phyloP scores from a whole-genome alignment of 2,888 invertebrate genomes.

The Myathropa florea region DNA sequence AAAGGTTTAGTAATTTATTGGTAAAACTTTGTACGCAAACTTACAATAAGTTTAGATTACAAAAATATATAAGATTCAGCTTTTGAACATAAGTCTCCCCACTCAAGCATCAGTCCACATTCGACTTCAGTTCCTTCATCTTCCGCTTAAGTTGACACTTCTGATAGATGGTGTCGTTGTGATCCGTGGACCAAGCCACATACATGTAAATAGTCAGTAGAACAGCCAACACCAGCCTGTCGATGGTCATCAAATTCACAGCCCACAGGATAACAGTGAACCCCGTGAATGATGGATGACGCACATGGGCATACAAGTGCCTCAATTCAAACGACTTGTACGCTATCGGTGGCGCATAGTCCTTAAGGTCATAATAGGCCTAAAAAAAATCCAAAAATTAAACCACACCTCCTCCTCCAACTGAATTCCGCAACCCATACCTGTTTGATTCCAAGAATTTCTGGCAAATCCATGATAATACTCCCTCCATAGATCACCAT shows the following conservation, averaged over 20 bases:
- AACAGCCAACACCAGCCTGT: constrained; percentile 82
- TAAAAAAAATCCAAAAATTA: constrained; percentile 64
- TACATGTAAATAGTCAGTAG: constrained; percentile 84
- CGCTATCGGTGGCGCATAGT: constrained; percentile 81
- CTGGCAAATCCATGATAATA: constrained; percentile 84
- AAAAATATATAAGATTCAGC: background rate
- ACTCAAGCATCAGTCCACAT: background rate
- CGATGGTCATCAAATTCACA: constrained; percentile 84
- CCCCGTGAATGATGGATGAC: constrained; percentile 85
- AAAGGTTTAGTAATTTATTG: background rate
- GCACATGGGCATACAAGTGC: constrained; percentile 82
- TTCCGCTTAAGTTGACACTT: constrained; percentile 81
- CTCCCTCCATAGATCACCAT: constrained; percentile 83
- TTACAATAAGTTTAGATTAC: background rate
- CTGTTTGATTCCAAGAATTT: constrained; percentile 84
- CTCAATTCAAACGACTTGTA: constrained; percentile 83
- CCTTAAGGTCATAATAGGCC: constrained; percentile 83
- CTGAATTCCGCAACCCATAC: constrained; percentile 72
- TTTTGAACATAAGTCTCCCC: background rate
- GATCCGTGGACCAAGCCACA: constrained; percentile 84
- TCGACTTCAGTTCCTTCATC: constrained; percentile 79
- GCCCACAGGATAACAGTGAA: constrained; percentile 83
- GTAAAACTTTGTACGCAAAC: background rate
- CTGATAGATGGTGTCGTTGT: constrained; percentile 83
- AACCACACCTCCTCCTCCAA: background rate